Conservation (phyloP, 2,113 vertebrate genomes). For the Piprites chloris region DNA sequence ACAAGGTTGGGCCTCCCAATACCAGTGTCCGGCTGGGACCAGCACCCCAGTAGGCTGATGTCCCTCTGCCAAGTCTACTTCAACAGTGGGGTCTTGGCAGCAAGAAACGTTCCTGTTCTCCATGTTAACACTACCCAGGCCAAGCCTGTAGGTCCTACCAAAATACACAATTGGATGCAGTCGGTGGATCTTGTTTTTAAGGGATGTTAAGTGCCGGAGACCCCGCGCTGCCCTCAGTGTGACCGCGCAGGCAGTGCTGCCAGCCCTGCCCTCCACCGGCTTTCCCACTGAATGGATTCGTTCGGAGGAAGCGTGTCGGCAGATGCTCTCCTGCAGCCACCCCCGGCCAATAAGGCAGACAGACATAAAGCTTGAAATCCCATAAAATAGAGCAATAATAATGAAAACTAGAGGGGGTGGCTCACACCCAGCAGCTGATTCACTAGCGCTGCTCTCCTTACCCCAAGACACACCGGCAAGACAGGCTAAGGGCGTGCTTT, state of each 20-base stretch:
- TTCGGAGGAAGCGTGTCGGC: neutral
- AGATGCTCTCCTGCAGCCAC: neutral
- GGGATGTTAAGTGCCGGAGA: rapidly evolving
- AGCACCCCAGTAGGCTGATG: neutral
- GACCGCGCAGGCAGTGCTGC: neutral
- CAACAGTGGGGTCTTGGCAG: neutral
- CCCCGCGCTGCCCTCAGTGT: rapidly evolving
- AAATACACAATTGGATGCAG: neutral
- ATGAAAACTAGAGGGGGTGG: neutral
- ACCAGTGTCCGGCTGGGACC: rapidly evolving
- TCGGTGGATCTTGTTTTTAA: rapidly evolving
- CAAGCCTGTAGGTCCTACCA: neutral
- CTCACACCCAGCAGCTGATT: neutral
- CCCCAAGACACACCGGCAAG: neutral
- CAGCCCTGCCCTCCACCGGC: neutral
- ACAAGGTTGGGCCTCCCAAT: neutral
- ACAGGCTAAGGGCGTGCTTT: neutral
- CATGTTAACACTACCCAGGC: rapidly evolving
- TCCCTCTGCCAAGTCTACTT: neutral
- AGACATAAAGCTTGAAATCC: neutral
- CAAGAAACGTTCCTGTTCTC: neutral
- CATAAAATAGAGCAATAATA: neutral
- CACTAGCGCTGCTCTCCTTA: neutral
- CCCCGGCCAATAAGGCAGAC: neutral
- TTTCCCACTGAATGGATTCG: neutral